Evolutionary conservation across 1,140 invertebrate genomes (phyloP), one percentile per base, ranked within the genome.

Genomic region (Cylas formicarius): DNA sequence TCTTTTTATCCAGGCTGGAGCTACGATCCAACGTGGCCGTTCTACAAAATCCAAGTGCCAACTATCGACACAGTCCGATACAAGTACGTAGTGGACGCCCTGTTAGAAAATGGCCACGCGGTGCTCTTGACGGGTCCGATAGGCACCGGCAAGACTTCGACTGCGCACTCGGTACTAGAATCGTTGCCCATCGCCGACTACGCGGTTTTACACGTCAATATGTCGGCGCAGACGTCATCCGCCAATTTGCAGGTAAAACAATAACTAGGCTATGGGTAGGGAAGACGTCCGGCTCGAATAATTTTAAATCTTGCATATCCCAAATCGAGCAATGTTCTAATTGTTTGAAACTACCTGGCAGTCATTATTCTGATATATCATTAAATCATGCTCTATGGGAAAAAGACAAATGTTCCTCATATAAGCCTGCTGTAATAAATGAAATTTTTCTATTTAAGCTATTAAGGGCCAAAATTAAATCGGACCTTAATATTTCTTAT

Each of bases 141-240:
- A 0, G 87, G 87, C 6, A 86, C 83, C 0, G 82, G 83, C 19
- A 93, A 91, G 69, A 87, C 86, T 0, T 86, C 80, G 1, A 77
- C 82, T 2, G 78, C 83, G 1, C 73, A 79, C 28, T 77, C 76
- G 26, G 81, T 82, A 0, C 58, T 90, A 7, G 63, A 72, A 4
- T 68, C 66, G 3, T 67, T 90, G 13, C 74, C 85, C 58, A 53
- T 69, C 0, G 68, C 65, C n/a, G 73, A 67, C 37, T 89, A 82
- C 61, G 75, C 69, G 28, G 57, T 80, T 2, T 70, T 90, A 3
- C 76, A 79, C 4, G 75, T 90, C 23, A 90, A 90, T 62, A 86
- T 90, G 78, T 90, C 86, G 1, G 86, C 85, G 2, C 81, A 87
- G 71, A 90, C 86, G 0, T 78, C 84, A 2, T 84, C 86, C 0